These are phyloP conservation scores for Pristionchus arcanus DNA, from an alignment of 2,888 invertebrate genomes.

Conservation along the genomic window DNA sequence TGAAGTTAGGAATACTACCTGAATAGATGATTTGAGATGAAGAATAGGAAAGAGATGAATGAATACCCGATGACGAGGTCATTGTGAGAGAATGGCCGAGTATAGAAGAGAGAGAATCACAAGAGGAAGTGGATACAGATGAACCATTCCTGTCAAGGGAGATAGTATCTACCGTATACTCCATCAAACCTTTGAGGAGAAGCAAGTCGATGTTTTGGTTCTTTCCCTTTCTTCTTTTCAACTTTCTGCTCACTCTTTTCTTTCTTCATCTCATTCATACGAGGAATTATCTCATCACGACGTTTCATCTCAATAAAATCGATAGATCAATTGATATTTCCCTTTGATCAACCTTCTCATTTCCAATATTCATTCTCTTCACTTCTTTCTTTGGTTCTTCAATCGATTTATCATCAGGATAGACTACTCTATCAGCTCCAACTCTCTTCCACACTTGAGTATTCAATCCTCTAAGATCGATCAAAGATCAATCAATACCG, in stretches of 20 bases:
- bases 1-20: not conserved
- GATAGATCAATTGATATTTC: not conserved
- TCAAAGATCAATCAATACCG: not conserved
- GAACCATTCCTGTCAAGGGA: not conserved
- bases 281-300: not conserved
- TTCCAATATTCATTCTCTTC: not conserved
- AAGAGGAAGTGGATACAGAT: slow-evolving; percentile 23
- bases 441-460: slow-evolving; percentile 47
- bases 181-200: slow-evolving; percentile 12
- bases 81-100: slow-evolving; percentile 43
- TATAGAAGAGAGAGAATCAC: slow-evolving; percentile 40
- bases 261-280: not conserved
- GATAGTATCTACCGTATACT: not conserved
- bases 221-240: slow-evolving; percentile 31
- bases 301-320: not conserved
- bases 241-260: slow-evolving; percentile 22
- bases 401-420: slow-evolving; percentile 14
- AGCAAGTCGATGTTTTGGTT: not conserved
- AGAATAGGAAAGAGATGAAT: not conserved
- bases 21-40: not conserved
- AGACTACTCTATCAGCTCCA: not conserved
- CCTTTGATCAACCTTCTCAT: not conserved
- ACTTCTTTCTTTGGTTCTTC: slow-evolving; percentile 25
- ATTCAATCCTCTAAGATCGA: slow-evolving; percentile 8
- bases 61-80: slow-evolving; percentile 9